Conservation (phyloP, 2,888 invertebrate genomes). For the Cetonia aurata region DNA sequence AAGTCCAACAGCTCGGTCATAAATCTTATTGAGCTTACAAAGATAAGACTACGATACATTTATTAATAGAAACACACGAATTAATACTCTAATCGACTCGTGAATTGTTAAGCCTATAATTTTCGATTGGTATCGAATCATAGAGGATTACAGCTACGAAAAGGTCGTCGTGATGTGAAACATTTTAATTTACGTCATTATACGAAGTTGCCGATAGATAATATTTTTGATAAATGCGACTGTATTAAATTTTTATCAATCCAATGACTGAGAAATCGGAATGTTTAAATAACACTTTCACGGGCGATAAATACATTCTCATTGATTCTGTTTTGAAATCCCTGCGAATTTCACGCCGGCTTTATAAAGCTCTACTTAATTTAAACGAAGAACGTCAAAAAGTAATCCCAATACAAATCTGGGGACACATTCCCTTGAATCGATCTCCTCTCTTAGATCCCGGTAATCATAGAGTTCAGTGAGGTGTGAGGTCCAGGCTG, state of each 20-base stretch:
- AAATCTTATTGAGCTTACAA: conserved; percentile 14
- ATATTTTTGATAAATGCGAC: too few relatives aligned
- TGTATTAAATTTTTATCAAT: too few relatives aligned
- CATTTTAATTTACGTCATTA: too few relatives aligned
- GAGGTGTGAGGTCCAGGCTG: conserved; percentile 55
- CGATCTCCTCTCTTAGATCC: conserved; percentile 53
- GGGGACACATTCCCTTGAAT: conserved; percentile 47
- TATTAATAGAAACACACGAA: conserved; percentile 32
- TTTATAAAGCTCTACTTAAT: too few relatives aligned
- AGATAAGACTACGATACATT: conserved; percentile 28
- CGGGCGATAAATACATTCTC: too few relatives aligned
- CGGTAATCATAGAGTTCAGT: conserved; percentile 53
- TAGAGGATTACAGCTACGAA: too few relatives aligned
- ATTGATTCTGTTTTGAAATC: too few relatives aligned
- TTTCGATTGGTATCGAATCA: conserved; percentile 11
- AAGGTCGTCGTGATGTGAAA: too few relatives aligned
- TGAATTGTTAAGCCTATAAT: conserved; percentile 18
- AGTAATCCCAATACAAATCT: conserved; percentile 23
- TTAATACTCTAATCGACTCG: conserved; percentile 23
- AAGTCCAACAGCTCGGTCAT: background rate
- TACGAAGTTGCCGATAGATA: too few relatives aligned
- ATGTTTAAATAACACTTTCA: too few relatives aligned
- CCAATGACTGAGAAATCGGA: too few relatives aligned
- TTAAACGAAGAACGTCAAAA: conserved; percentile 6
- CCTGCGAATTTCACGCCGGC: too few relatives aligned